phyloP scores from a whole-genome alignment of 2,113 vertebrate species.

The Osmerus mordax region DNA sequence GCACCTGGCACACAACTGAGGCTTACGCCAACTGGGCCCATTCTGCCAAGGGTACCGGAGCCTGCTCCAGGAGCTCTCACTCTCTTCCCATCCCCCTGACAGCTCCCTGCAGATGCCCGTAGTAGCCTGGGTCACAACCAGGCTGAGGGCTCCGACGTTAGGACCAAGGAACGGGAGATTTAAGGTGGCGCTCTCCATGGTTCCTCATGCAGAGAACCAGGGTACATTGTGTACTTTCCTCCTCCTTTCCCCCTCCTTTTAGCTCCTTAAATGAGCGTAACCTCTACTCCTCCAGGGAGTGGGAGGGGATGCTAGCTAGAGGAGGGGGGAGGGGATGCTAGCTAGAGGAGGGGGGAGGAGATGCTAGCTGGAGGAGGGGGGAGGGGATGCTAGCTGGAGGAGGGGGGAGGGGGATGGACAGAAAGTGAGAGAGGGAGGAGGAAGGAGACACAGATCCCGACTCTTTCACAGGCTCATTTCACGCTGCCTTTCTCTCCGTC shows the following conservation, averaged over 20 bases:
- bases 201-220: not conserved
- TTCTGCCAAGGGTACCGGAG: conserved; percentile 41
- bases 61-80: conserved; percentile 35
- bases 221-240: not conserved
- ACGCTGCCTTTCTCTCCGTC: conserved; percentile 27
- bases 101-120: not conserved
- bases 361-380: not conserved
- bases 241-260: conserved; percentile 12
- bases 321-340: not conserved
- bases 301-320: not conserved
- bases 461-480: conserved; percentile 30
- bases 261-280: conserved; percentile 39
- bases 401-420: not conserved
- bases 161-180: not conserved
- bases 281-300: not conserved
- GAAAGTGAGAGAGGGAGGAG: not conserved
- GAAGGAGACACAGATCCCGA: not conserved
- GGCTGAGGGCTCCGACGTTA: not conserved
- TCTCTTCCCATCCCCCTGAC: conserved; percentile 26
- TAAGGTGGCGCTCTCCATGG: not conserved
- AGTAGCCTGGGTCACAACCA: no score
- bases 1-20: conserved; percentile 58
- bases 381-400: not conserved
- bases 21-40: conserved; percentile 45
- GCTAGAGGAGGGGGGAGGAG: not conserved